Conservation (phyloP, 2,797 vertebrate genomes). For the Echeneis naucrates region DNA sequence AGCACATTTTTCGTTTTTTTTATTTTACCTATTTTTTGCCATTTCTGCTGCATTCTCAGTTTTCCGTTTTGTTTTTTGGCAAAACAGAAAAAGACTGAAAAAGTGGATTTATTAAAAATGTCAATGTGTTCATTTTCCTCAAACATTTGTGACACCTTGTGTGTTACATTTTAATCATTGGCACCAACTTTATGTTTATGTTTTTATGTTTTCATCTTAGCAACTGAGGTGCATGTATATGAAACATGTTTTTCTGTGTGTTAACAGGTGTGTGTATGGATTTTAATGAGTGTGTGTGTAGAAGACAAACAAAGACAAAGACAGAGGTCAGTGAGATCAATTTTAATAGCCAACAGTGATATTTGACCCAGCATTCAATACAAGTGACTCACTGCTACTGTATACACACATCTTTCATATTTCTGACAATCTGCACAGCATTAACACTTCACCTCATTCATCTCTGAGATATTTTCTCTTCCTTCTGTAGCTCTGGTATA, state of each 20-base stretch:
- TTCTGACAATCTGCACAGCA: slow-evolving; percentile 35
- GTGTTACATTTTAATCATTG: neutral
- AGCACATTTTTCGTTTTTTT: too few species aligned
- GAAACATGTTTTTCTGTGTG: slow-evolving; percentile 1
- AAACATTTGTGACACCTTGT: neutral
- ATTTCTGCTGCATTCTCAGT: neutral
- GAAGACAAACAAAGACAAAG: neutral
- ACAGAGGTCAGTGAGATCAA: slow-evolving; percentile 18
- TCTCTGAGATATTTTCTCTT: slow-evolving; percentile 30
- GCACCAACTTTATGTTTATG: too few species aligned
- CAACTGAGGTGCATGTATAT: slow-evolving; percentile 12
- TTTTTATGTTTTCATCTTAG: slow-evolving; percentile 5
- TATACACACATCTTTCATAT: slow-evolving; percentile 39
- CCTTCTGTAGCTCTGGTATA: slow-evolving; percentile 28
- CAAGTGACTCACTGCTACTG: slow-evolving; percentile 44
- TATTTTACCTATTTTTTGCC: neutral
- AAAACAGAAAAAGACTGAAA: neutral
- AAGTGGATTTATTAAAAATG: too few species aligned
- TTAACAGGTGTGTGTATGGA: neutral
- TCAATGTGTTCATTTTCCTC: too few species aligned
- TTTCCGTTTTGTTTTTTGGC: neutral
- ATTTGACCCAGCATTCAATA: slow-evolving; percentile 44
- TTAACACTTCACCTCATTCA: slow-evolving; percentile 27
- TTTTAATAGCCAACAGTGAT: slow-evolving; percentile 38
- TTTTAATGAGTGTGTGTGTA: neutral